A percentile compares a stretch with the other conserved stretches of the same genome.
phyloP scores from a whole-genome alignment of 1,140 invertebrate genomes.

The Odontomachus brunneus region DNA sequence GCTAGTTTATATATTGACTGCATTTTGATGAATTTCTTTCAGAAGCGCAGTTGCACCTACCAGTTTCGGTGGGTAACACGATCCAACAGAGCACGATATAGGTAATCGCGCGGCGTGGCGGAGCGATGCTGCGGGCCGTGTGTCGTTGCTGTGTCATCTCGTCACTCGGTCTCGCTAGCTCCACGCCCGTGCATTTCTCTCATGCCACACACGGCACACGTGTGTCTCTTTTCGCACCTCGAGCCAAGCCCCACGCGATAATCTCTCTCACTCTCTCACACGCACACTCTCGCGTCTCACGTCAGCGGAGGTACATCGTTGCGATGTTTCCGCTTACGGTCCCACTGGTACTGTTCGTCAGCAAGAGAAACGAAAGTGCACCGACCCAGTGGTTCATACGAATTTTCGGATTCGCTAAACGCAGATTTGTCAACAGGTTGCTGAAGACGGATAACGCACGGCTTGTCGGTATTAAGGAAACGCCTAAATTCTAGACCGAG shows the following conservation, averaged over 20 bases:
- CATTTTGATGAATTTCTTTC: neutral
- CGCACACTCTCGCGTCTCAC: neutral
- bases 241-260: neutral
- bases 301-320: slow-evolving; percentile 17
- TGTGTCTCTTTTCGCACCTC: neutral
- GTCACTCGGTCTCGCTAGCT: slow-evolving; percentile 15
- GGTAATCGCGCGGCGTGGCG: slow-evolving; percentile 17
- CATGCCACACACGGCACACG: neutral
- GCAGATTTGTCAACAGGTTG: neutral
- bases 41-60: slow-evolving; percentile 38
- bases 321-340: neutral
- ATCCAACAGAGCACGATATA: slow-evolving; percentile 49
- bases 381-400: neutral
- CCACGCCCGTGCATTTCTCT: slow-evolving; percentile 62
- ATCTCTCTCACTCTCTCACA: slow-evolving; percentile 11
- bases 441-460: neutral
- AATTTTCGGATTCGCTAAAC: neutral
- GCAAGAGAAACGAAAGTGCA: neutral
- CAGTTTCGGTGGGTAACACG: slow-evolving; percentile 54
- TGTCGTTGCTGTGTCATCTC: slow-evolving; percentile 68
- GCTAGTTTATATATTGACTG: too few species aligned
- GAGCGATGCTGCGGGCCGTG: slow-evolving; percentile 23
- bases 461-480: neutral
- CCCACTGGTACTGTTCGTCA: neutral
- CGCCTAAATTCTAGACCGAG: too few species aligned